phyloP scores from a whole-genome alignment of 2,113 vertebrate species.

The Lepus europaeus region DNA sequence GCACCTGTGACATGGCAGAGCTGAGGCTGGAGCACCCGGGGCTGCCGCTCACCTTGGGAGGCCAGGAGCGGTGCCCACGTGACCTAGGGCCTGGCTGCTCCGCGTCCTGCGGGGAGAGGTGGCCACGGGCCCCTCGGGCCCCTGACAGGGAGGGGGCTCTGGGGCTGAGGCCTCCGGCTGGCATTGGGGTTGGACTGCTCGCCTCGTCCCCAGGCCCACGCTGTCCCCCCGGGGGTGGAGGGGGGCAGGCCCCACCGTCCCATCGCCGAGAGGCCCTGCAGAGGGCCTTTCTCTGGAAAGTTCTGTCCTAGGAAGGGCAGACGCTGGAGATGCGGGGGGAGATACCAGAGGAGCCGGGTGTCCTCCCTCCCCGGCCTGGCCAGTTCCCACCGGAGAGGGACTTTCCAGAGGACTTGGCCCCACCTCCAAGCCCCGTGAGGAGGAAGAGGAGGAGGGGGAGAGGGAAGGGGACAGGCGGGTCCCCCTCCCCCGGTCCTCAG shows the following conservation, averaged over 20 bases:
- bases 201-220: background rate
- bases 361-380: background rate
- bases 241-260: too few species aligned
- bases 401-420: conserved; percentile 60
- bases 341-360: fast-evolving
- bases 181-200: too few species aligned
- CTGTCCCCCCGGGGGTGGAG: background rate
- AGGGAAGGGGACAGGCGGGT: too few species aligned
- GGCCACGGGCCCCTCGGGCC: background rate
- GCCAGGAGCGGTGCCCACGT: too few species aligned
- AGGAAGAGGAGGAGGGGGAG: too few species aligned
- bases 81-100: background rate
- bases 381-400: conserved; percentile 35
- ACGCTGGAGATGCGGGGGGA: background rate
- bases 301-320: conserved; percentile 55
- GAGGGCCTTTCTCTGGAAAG: conserved; percentile 62
- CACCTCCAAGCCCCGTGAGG: too few species aligned
- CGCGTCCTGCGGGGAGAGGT: background rate
- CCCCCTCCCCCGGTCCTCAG: background rate
- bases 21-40: background rate
- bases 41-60: background rate
- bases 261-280: background rate
- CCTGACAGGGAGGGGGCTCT: background rate
- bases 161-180: too few species aligned
- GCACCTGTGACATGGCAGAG: background rate